These are phyloP conservation scores for Luffia ferchaultella DNA, from an alignment of 2,888 invertebrate species.

Conservation along the genomic window DNA sequence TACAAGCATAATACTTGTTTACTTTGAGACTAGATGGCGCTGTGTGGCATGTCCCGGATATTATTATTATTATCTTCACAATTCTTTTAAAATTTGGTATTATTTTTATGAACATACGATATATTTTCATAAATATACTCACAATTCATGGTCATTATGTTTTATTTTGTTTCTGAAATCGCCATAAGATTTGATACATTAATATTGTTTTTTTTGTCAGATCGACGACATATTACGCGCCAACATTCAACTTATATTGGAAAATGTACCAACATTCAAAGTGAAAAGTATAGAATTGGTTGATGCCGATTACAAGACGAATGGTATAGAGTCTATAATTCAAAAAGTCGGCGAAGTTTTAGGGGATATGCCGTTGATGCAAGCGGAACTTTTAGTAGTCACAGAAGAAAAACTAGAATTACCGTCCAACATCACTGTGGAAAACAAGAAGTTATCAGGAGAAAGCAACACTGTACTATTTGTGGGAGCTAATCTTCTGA, in stretches of 20 bases:
- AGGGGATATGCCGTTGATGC: slow-evolving; percentile 73
- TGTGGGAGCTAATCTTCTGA: slow-evolving; percentile 58
- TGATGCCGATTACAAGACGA: slow-evolving; percentile 56
- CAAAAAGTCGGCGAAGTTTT: slow-evolving; percentile 66
- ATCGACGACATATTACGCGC: slow-evolving; percentile 64
- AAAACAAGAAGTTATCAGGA: slow-evolving; percentile 67
- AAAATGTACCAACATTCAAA: slow-evolving; percentile 72
- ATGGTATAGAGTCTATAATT: slow-evolving; percentile 54
- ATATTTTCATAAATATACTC: too few species aligned
- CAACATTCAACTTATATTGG: slow-evolving; percentile 75
- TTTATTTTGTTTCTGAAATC: too few species aligned
- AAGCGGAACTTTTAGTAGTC: slow-evolving; percentile 70
- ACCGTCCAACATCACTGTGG: slow-evolving; percentile 59
- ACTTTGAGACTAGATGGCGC: too few species aligned
- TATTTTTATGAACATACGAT: too few species aligned
- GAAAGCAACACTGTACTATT: slow-evolving; percentile 59
- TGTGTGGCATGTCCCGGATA: too few species aligned
- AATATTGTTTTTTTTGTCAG: slow-evolving; percentile 20
- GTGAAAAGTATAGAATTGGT: slow-evolving; percentile 66
- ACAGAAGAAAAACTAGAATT: slow-evolving; percentile 54
- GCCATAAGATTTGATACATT: not conserved
- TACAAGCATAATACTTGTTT: too few species aligned
- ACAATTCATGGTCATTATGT: too few species aligned
- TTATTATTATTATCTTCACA: too few species aligned
- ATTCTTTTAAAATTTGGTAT: too few species aligned